A percentile compares a stretch with the other conserved stretches of the same genome.
phyloP scores from a whole-genome alignment of 2,113 vertebrate genomes.

The Phoxinus phoxinus region DNA sequence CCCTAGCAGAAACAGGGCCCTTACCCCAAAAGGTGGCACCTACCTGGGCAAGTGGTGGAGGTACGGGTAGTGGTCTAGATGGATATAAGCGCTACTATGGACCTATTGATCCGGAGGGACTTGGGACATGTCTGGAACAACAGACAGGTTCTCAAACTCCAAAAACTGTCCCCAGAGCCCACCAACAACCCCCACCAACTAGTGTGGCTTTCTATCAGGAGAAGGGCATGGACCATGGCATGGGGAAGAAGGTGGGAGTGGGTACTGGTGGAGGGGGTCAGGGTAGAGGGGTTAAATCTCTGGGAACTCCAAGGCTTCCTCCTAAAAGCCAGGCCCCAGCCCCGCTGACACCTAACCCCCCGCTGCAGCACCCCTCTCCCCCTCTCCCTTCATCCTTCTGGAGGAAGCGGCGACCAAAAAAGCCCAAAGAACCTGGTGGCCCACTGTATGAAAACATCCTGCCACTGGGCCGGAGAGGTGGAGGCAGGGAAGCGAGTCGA shows the following conservation, averaged over 20 bases:
- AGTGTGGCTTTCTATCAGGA: conserved; percentile 80
- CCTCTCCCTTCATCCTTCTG: conserved; percentile 82
- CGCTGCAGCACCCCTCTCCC: conserved; percentile 81
- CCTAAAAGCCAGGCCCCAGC: conserved; percentile 76
- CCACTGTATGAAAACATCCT: conserved; percentile 80
- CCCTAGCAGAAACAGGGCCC: conserved; percentile 72
- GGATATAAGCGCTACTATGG: conserved; percentile 92
- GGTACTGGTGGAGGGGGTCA: conserved; percentile 77
- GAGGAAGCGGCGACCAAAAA: conserved; percentile 78
- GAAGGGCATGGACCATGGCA: conserved; percentile 78
- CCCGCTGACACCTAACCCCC: conserved; percentile 81
- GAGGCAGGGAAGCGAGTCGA: conserved; percentile 77
- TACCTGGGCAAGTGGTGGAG: conserved; percentile 71
- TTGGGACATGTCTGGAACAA: conserved; percentile 82
- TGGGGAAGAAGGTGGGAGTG: conserved; percentile 80
- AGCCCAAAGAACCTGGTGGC: conserved; percentile 78
- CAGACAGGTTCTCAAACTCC: conserved; percentile 82
- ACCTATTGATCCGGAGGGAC: conserved; percentile 90
- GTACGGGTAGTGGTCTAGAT: conserved; percentile 77
- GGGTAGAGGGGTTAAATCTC: conserved; percentile 79
- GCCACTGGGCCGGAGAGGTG: conserved; percentile 78
- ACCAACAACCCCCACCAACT: conserved; percentile 77
- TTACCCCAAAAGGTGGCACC: conserved; percentile 76
- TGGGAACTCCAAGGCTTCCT: conserved; percentile 78
- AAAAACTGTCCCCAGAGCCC: conserved; percentile 79